Evolutionary conservation across 2,797 vertebrate genomes (phyloP).

Genomic region (Acomys russatus): DNA sequence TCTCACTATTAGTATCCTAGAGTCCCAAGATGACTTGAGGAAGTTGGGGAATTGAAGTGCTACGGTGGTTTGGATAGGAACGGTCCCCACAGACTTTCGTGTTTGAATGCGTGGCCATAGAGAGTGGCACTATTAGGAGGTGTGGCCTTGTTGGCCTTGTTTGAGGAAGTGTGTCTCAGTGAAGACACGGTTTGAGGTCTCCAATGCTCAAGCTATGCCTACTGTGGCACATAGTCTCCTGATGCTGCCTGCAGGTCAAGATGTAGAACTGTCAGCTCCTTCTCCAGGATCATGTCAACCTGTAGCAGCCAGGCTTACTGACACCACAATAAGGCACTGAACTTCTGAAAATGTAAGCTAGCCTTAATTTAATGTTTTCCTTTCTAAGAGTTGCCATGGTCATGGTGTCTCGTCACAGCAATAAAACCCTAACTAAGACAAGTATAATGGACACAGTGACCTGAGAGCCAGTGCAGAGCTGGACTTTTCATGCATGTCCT

Average conservation of each 20-base stretch:
- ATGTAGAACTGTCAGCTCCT: neutral
- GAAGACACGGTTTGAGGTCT: neutral
- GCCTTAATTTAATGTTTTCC: neutral
- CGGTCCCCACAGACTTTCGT: neutral
- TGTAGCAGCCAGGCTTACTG: neutral
- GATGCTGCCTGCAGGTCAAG: neutral
- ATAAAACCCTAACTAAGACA: neutral
- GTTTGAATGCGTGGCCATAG: neutral
- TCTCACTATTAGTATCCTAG: neutral
- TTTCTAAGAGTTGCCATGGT: neutral
- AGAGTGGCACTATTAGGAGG: neutral
- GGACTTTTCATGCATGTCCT: neutral
- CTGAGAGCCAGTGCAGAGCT: neutral
- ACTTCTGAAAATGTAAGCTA: neutral
- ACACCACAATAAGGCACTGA: neutral
- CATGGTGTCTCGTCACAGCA: neutral
- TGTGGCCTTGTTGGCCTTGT: neutral
- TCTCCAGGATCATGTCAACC: neutral
- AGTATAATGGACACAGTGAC: accelerated
- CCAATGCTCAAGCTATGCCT: neutral
- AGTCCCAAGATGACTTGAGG: neutral
- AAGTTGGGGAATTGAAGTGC: neutral
- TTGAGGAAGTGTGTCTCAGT: neutral
- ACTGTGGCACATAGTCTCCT: neutral
- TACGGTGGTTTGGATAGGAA: neutral